Conservation (phyloP, 2,797 vertebrate species). For the Rhinoraja longicauda region DNA sequence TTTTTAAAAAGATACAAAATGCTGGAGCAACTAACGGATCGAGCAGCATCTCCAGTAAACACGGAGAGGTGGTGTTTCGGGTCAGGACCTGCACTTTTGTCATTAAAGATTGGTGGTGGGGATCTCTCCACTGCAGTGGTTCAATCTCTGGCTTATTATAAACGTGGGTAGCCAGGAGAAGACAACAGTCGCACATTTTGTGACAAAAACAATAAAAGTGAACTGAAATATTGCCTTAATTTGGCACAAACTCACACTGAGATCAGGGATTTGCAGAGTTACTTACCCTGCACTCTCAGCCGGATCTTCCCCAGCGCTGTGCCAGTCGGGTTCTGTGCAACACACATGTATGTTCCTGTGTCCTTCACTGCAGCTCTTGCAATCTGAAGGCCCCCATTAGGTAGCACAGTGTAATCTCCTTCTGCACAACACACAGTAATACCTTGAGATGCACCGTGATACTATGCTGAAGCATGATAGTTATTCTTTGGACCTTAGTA, state of each 20-base stretch:
- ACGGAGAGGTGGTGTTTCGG: no score
- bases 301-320: conserved; percentile 89
- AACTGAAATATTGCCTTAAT: background rate
- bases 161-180: no score
- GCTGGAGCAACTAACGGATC: no score
- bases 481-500: no score
- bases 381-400: conserved; percentile 79
- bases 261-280: background rate
- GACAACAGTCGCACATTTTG: background rate
- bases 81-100: no score
- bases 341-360: conserved; percentile 83
- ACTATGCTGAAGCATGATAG: background rate
- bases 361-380: conserved; percentile 68
- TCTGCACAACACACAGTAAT: conserved; percentile 52
- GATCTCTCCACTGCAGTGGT: no score
- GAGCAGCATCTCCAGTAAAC: no score
- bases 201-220: background rate
- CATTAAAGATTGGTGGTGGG: no score
- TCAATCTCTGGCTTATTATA: no score
- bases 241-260: background rate
- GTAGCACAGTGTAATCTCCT: conserved; percentile 65
- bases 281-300: conserved; percentile 82
- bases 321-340: conserved; percentile 90
- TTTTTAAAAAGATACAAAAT: no score
- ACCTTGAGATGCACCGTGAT: background rate